A percentile compares a stretch with the other conserved stretches of the same genome.
Conservation (phyloP, 2,888 invertebrate species). For the Parnassius mnemosyne region DNA sequence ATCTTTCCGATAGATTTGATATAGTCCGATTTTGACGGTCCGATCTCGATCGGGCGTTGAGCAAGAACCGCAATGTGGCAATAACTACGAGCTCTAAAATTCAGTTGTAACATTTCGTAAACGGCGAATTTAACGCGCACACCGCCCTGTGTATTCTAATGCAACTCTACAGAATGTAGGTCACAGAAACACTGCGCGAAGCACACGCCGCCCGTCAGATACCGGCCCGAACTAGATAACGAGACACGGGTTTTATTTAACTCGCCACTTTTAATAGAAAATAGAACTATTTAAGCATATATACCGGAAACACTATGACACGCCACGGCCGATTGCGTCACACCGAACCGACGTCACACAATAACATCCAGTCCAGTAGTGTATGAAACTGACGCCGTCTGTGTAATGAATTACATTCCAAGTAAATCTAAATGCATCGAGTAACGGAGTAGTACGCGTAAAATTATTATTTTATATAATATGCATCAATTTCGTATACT, state of each 20-base stretch:
- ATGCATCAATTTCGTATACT: conserved; percentile 3
- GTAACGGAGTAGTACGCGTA: conserved; percentile 20
- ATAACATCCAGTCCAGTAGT: not conserved
- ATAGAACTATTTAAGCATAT: conserved; percentile 4
- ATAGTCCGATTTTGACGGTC: conserved; percentile 53
- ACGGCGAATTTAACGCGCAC: conserved; percentile 74
- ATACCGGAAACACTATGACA: not conserved
- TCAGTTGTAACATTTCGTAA: conserved; percentile 77
- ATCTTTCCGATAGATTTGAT: conserved; percentile 39
- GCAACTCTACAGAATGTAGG: conserved; percentile 73
- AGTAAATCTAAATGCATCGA: conserved; percentile 27
- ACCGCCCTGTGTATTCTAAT: conserved; percentile 73
- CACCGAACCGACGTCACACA: conserved; percentile 22
- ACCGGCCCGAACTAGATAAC: conserved; percentile 41
- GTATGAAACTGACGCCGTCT: conserved; percentile 18
- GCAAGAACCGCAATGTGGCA: conserved; percentile 67
- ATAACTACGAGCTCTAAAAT: conserved; percentile 70
- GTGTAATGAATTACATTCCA: not conserved
- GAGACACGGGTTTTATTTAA: conserved; percentile 23
- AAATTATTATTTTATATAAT: not conserved
- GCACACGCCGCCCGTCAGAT: conserved; percentile 40
- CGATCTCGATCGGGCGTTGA: conserved; percentile 64
- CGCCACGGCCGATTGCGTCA: conserved; percentile 23
- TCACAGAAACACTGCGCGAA: conserved; percentile 55
- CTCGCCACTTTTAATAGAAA: conserved; percentile 1